Base-by-base conservation (phyloP, 2,888 invertebrate species). In the Autographa gamma region DNA sequence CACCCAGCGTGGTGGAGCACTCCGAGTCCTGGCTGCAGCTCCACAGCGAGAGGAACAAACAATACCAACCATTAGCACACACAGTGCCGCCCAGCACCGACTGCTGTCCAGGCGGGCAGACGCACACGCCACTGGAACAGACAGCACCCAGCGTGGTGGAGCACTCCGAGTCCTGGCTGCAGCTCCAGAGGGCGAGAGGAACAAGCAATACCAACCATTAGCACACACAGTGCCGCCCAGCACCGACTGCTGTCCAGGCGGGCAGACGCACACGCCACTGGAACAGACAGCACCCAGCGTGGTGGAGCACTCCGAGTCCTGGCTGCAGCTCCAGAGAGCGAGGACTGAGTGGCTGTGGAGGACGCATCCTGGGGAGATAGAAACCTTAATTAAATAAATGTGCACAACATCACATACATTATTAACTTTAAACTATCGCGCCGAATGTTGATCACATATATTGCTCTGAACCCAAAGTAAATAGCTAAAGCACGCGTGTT, bases 31-130 rank as follows among this genome's bases (percentile, higher is more conserved):
- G 52, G 0, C 69, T 65, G 63, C 95, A 95, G 0, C 78, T 60
- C 93, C 93, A 94, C 5, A 91, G 87, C 80, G 0, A 77, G 7
- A n/a, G n/a, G n/a, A n/a, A n/a, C n/a, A n/a, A n/a, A n/a, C n/a
- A n/a, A 48, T 61, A 87, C 90, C 87, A 48, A 93, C 93, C 73
- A 9, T 86, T 78, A 18, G 79, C 88, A 60, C 93, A 93, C 0
- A 73, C 14, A 0, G 86, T 83, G 0, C 92, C 93, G 0, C 89
- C 87, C 0, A 86, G 41, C 0, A 89, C 90, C 0, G 87, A 3
- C 72, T 93, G 91, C 1, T 82, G 82, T 0, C 89, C 90, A 0
- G 74, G 4, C 0, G 84, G 80, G 32, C 93, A 93, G 0, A 67
- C 66, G 48, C 93, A 93, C 1, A 52, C 72, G 0, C 92, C 93